phyloP scores from a whole-genome alignment of 2,888 invertebrate species.

The Leistus spinibarbis region DNA sequence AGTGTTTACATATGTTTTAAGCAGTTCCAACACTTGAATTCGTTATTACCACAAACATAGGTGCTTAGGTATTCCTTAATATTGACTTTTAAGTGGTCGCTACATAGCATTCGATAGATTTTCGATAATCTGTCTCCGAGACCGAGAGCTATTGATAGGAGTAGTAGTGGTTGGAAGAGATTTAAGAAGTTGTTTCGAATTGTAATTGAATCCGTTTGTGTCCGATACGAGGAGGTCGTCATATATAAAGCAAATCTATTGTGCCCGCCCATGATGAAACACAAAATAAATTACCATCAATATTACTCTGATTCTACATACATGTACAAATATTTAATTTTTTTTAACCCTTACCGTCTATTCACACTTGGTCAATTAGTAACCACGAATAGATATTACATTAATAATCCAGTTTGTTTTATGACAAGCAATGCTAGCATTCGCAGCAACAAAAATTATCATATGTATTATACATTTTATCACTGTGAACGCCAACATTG shows the following conservation, averaged over 20 bases:
- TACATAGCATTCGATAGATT: not conserved
- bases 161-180: not conserved
- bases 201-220: conserved; percentile 16
- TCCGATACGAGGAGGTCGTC: conserved; percentile 13
- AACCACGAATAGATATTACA: too few species aligned
- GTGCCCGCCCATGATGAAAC: conserved; percentile 15
- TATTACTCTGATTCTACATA: not conserved
- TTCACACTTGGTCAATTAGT: too few species aligned
- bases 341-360: not conserved
- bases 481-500: too few species aligned
- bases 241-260: conserved; percentile 14
- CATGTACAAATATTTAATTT: not conserved
- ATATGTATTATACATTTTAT: too few species aligned
- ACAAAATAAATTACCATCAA: not conserved
- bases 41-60: not conserved
- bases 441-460: too few species aligned
- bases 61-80: not conserved
- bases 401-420: too few species aligned
- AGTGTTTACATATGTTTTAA: not conserved
- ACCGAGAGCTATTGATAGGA: not conserved
- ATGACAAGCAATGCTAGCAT: too few species aligned
- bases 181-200: conserved; percentile 4
- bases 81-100: not conserved
- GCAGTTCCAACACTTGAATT: not conserved
- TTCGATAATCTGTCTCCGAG: not conserved